phyloP scores from a whole-genome alignment of 2,888 invertebrate species.

The Acronicta psi region DNA sequence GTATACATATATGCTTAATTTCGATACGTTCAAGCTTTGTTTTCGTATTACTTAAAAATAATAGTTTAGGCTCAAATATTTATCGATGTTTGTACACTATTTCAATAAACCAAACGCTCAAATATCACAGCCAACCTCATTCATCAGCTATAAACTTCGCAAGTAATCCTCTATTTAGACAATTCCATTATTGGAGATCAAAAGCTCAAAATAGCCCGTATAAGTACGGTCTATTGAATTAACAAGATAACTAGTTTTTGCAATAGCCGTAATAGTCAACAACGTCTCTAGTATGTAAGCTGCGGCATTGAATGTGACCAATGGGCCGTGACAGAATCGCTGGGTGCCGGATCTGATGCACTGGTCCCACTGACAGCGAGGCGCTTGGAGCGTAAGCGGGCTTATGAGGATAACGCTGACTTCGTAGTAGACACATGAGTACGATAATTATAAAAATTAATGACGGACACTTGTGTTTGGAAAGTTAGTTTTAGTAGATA shows the following conservation, averaged over 20 bases:
- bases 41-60: no score
- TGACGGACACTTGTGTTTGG: no score
- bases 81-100: not conserved
- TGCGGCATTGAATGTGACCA: conserved; percentile 75
- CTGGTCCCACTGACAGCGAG: conserved; percentile 33
- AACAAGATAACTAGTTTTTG: conserved; percentile 26
- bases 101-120: not conserved
- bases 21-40: no score
- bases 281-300: conserved; percentile 31
- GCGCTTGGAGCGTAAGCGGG: conserved; percentile 17
- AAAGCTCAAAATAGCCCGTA: conserved; percentile 2
- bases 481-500: no score
- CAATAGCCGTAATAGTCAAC: conserved; percentile 33
- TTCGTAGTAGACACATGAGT: no score
- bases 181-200: not conserved
- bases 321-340: conserved; percentile 71
- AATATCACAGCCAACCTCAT: not conserved
- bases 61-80: not conserved
- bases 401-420: not conserved
- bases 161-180: not conserved
- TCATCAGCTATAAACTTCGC: not conserved
- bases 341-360: conserved; percentile 50
- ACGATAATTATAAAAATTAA: no score
- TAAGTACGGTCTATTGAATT: not conserved
- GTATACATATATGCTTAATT: not conserved